Percentiles rank a stretch among this genome's conserved stretches.
Conservation (phyloP, 2,113 vertebrate genomes). For the Serinus canaria region DNA sequence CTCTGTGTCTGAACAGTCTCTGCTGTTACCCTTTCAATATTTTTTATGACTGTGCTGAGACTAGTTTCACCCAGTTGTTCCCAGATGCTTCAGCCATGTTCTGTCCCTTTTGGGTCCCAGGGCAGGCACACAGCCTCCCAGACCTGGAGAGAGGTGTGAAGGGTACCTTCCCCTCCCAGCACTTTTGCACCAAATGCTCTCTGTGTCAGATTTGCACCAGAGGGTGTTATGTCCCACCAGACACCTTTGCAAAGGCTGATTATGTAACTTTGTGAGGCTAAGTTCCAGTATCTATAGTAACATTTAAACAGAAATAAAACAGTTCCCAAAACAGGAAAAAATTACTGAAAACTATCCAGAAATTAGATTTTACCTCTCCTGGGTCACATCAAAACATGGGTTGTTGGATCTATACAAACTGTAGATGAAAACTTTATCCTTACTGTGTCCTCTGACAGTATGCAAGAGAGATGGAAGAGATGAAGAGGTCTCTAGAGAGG, state of each 20-base stretch:
- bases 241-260: not conserved
- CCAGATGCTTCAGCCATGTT: not conserved
- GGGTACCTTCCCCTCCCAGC: not conserved
- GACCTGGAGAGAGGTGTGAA: not conserved
- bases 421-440: not conserved
- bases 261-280: constrained; percentile 3
- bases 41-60: not conserved
- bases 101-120: not conserved
- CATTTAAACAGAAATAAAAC: constrained; percentile 56
- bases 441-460: not conserved
- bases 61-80: not conserved
- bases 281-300: constrained; percentile 60
- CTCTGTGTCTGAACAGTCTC: not conserved
- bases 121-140: not conserved
- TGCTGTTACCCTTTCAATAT: not conserved
- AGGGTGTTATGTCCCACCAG: not conserved
- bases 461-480: not conserved
- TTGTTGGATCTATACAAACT: not conserved
- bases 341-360: constrained; percentile 39
- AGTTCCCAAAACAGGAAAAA: constrained; percentile 44
- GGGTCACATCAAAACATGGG: not conserved
- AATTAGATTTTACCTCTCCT: constrained; percentile 10
- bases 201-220: not conserved
- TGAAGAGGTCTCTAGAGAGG: not conserved
- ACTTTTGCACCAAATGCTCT: fast-evolving